Percentiles rank a stretch among this genome's conserved stretches.
phyloP scores from a whole-genome alignment of 2,888 invertebrate genomes.

The Unio pictorum region DNA sequence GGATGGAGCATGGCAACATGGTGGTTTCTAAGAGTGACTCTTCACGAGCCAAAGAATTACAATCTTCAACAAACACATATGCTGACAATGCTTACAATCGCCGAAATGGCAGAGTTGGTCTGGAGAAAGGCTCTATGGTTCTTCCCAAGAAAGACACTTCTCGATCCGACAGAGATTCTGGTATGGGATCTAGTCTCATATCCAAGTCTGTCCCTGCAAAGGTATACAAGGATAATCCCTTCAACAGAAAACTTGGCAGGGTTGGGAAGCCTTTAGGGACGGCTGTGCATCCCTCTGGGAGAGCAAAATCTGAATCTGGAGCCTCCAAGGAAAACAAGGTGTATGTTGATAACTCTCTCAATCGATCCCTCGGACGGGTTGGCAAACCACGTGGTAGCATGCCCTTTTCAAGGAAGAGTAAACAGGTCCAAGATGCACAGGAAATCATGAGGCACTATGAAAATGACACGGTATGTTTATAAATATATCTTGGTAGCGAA shows the following conservation, averaged over 20 bases:
- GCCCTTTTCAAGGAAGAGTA: constrained; percentile 4
- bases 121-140: constrained; percentile 2
- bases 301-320: not conserved
- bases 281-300: constrained; percentile 2
- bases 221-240: constrained; percentile 20
- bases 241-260: constrained; percentile 17
- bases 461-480: not conserved
- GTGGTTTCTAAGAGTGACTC: not conserved
- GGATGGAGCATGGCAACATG: constrained; percentile 10
- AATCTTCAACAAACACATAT: constrained; percentile 9
- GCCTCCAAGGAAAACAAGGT: not conserved
- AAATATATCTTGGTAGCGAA: too few species aligned
- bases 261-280: constrained; percentile 23
- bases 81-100: constrained; percentile 16
- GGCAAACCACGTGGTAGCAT: constrained; percentile 14
- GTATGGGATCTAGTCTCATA: not conserved
- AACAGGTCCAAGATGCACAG: not conserved
- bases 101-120: constrained; percentile 11
- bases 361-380: constrained; percentile 16
- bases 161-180: too few species aligned
- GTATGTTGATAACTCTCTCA: constrained; percentile 17
- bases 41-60: too few species aligned
- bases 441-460: constrained; percentile 1
- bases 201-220: not conserved
- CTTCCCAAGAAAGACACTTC: too few species aligned